Conservation (phyloP, 2,113 vertebrate species). For the Bucco capensis region DNA sequence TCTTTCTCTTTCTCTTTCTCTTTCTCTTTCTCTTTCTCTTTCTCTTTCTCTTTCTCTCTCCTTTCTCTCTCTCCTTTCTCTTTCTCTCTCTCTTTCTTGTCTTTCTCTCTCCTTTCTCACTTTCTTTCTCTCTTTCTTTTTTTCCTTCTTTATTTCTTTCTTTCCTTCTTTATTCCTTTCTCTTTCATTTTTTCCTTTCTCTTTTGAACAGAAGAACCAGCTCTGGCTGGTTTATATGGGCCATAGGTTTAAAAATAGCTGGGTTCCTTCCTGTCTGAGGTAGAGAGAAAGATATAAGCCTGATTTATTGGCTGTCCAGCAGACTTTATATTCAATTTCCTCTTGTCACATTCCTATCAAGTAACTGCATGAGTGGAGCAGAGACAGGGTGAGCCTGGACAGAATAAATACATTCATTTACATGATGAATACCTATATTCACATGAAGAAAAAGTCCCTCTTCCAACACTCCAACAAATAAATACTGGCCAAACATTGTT, state of each 20-base stretch:
- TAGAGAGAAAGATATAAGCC: slow-evolving; percentile 66
- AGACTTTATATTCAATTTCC: slow-evolving; percentile 69
- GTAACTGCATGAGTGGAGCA: slow-evolving; percentile 51
- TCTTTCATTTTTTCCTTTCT: fast-evolving
- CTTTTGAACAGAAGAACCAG: background rate
- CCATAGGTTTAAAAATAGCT: slow-evolving; percentile 59
- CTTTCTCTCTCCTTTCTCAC: no score
- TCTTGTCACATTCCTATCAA: slow-evolving; percentile 71
- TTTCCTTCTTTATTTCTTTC: background rate
- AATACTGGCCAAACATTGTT: slow-evolving; percentile 27
- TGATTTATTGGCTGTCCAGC: slow-evolving; percentile 66
- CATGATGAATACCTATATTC: slow-evolving; percentile 58
- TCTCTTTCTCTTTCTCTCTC: fast-evolving
- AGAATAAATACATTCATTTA: slow-evolving; percentile 64
- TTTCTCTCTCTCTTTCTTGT: background rate
- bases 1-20: no score
- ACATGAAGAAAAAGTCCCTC: slow-evolving; percentile 23
- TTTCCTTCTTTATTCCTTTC: fast-evolving
- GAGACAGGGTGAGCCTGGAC: slow-evolving; percentile 33
- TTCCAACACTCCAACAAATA: slow-evolving; percentile 29
- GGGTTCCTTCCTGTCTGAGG: slow-evolving; percentile 68
- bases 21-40: no score
- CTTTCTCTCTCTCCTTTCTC: no score
- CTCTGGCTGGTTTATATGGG: background rate
- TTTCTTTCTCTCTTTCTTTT: background rate